Evolutionary conservation across 2,113 vertebrate species (phyloP), one percentile per base, ranked within the genome.

Genomic region (Spermophilus dauricus): DNA sequence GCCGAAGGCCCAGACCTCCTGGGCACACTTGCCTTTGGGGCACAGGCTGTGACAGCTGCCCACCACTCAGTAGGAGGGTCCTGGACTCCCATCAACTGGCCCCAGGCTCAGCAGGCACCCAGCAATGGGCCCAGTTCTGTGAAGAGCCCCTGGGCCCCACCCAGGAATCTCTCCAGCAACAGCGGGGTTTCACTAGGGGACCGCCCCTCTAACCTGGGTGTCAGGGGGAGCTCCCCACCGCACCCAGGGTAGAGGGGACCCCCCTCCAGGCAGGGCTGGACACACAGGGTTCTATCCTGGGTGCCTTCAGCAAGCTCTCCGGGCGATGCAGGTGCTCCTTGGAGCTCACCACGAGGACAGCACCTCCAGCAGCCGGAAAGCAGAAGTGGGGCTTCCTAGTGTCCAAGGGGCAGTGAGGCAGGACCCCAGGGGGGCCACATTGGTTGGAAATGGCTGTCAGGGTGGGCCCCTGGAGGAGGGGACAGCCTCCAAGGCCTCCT

Each of bases 281-380:
- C 56, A 77, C 2, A 1, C 42, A 20, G 63, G 13, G 37, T 14
- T 48, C 37, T 10, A 0, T 3, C 22, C 45, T 0, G 69, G 48
- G 16, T 2, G 34, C 45, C 56, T 72, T 3, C 42, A 4, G 1
- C n/a, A 37, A 37, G 51, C 51, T 17, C 0, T 3, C 1, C 32
- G 14, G 13, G 10, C 11, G 77, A 17, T 18, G 14, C 32, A 16
- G 20, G 4, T 6, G 10, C 9, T 32, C 34, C 17, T 30, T 1
- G 4, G 8, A 5, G 16, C 24, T 13, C 48, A 28, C 24, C 12
- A 0, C 2, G 0, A 2, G 0, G 10, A 45, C 8, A 4, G 0
- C 2, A 26, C 34, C 86, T 34, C 84, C 26, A 6, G 45, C 45
- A 1, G 8, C 0, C 45, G 0, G 73, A 30, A 37, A 65, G 17